phyloP scores from a whole-genome alignment of 2,888 invertebrate species.

The Stratiomys singularior region DNA sequence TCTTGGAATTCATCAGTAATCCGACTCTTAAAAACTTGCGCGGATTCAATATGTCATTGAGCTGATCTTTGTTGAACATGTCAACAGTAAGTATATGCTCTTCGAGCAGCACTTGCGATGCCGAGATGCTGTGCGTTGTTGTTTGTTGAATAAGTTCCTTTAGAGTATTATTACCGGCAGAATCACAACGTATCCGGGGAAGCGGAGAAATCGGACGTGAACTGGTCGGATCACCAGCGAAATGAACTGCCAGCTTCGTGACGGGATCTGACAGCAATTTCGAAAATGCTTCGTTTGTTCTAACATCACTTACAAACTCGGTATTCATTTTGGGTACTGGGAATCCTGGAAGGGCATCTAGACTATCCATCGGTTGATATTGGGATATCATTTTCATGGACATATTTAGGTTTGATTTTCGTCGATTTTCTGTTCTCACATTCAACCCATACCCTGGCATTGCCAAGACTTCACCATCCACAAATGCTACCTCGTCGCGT shows the following conservation, averaged over 20 bases:
- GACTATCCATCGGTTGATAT: conserved; percentile 51
- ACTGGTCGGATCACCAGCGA: conserved; percentile 68
- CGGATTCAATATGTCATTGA: conserved; percentile 96
- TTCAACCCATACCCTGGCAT: conserved; percentile 91
- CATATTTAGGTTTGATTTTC: conserved; percentile 69
- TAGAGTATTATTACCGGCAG: conserved; percentile 67
- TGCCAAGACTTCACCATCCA: conserved; percentile 91
- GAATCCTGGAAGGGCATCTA: conserved; percentile 50
- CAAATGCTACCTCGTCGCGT: conserved; percentile 93
- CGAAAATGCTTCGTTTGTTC: conserved; percentile 68
- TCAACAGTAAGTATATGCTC: conserved; percentile 88
- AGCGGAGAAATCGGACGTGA: conserved; percentile 68
- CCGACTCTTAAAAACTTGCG: conserved; percentile 84
- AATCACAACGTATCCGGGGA: conserved; percentile 70
- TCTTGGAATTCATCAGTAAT: too few relatives aligned
- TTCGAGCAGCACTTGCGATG: conserved; percentile 69
- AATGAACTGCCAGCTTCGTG: conserved; percentile 70
- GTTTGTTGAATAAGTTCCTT: conserved; percentile 66
- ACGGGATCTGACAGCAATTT: conserved; percentile 64
- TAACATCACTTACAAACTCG: conserved; percentile 65
- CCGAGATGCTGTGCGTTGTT: conserved; percentile 55
- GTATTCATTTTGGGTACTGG: conserved; percentile 50
- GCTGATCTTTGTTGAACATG: conserved; percentile 86
- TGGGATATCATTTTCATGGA: conserved; percentile 68
- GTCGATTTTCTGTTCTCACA: conserved; percentile 76